A percentile compares a stretch with the other conserved stretches of the same genome.
Evolutionary conservation across 2,888 invertebrate genomes (phyloP).

Genomic region (Rhingia campestris): DNA sequence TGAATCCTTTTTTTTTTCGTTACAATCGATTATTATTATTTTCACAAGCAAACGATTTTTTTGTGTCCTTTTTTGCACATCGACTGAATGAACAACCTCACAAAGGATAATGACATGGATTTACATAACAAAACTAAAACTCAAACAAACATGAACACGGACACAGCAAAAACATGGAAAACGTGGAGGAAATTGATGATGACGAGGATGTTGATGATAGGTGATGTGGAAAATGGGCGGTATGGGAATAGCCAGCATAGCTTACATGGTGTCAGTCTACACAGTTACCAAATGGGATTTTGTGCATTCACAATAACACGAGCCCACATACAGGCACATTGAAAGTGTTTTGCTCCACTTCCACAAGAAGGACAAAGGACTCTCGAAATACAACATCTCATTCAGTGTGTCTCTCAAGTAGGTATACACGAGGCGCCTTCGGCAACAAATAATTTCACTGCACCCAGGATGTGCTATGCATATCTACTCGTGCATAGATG

Average conservation of each 20-base stretch:
- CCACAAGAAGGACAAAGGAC: constrained; percentile 58
- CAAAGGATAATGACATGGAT: constrained; percentile 66
- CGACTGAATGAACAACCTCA: constrained; percentile 21
- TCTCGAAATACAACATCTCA: constrained; percentile 30
- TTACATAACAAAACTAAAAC: constrained; percentile 46
- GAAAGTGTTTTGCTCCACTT: constrained; percentile 64
- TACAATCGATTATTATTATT: constrained; percentile 47
- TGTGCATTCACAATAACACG: constrained; percentile 37
- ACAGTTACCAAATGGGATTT: constrained; percentile 31
- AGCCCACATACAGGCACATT: constrained; percentile 33
- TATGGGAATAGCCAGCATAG: constrained; percentile 18
- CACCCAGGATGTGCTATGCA: constrained; percentile 28
- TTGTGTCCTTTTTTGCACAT: constrained; percentile 9
- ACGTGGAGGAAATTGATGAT: constrained; percentile 55
- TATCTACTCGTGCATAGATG: neutral
- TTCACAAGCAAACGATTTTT: constrained; percentile 16
- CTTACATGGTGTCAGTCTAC: constrained; percentile 13
- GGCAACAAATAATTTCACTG: constrained; percentile 53
- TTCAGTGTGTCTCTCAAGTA: constrained; percentile 24
- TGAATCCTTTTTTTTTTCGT: constrained; percentile 52
- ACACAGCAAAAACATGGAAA: constrained; percentile 26
- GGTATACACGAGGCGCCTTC: constrained; percentile 25
- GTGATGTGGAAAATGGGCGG: constrained; percentile 11
- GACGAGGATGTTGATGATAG: constrained; percentile 37
- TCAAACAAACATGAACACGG: constrained; percentile 25